Evolutionary conservation across 2,888 invertebrate species (phyloP).

Genomic region (Heteromyza rotundicornis): DNA sequence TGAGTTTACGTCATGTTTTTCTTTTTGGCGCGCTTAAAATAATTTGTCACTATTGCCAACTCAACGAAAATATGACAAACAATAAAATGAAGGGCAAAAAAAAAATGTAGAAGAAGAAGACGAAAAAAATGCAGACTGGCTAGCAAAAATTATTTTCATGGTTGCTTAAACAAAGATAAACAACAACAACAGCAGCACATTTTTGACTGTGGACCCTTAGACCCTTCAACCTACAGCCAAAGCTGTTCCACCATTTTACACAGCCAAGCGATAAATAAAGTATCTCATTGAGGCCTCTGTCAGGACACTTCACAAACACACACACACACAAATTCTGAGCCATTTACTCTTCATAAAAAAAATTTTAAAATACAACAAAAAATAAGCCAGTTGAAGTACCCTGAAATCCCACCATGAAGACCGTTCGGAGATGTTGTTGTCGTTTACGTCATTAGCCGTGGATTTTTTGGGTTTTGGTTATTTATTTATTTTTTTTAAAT

Average conservation of each 20-base stretch:
- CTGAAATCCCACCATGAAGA: background rate
- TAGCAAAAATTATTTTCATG: conserved; percentile 10
- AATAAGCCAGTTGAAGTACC: too few relatives aligned
- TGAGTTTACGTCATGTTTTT: background rate
- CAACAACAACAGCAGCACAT: too few relatives aligned
- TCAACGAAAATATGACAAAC: background rate
- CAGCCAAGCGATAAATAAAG: too few relatives aligned
- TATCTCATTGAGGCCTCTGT: too few relatives aligned
- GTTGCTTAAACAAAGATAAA: conserved; percentile 18
- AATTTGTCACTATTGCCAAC: conserved; percentile 20
- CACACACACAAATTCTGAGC: background rate
- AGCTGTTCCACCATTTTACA: too few relatives aligned
- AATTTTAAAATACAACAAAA: background rate
- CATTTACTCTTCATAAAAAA: background rate
- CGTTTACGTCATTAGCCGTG: conserved; percentile 11
- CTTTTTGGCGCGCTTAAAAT: conserved; percentile 14
- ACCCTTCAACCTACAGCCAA: too few relatives aligned
- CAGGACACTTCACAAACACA: background rate
- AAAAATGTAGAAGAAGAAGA: background rate
- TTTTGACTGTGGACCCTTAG: too few relatives aligned
- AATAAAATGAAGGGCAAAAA: background rate
- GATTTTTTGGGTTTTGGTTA: conserved; percentile 7
- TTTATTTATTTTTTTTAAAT: too few relatives aligned
- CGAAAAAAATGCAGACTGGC: background rate
- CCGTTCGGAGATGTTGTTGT: background rate